Evolutionary conservation across 2,888 invertebrate genomes (phyloP), one percentile per base, ranked within the genome.

Genomic region (Dicranocentrus wangi): DNA sequence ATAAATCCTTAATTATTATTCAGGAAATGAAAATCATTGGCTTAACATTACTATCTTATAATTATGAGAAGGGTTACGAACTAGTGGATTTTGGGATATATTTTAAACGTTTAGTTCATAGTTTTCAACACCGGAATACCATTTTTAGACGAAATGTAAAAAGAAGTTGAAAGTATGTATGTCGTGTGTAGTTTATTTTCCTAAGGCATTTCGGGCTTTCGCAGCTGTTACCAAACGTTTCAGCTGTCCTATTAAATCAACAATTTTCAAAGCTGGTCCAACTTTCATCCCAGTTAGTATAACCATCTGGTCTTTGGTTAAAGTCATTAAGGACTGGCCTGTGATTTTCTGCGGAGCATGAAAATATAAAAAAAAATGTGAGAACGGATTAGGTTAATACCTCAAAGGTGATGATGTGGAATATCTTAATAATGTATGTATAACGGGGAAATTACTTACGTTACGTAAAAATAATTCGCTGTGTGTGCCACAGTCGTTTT

Each of bases 221-320:
- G 82, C 80, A 10, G 93, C 92, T 83, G 93, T 93, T 89, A 93
- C 93, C 83, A 94, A 93, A 91, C 95, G 94, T 90, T 95, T 96
- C 90, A 97, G 91, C 88, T 96, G 95, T 88, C 96, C 95, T 88
- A 98, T 95, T 85, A 98, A 92, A 90, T 97, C 96, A 88, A 92
- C 94, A 87, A 98, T 96, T 91, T 97, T 97, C 81, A 98, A 89
- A 19, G 97, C 96, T 7, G 97, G 97, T 1, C 97, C 97, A 80
- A 98, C 96, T 91, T 97, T 97, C 92, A 95, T 96, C 86, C 95
- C 94, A 25, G 96, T 93, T 83, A 96, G 90, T 87, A 94, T 94
- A 87, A 97, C 93, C 84, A 98, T 94, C 90, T 97, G 94, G 88
- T 97, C 96, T 90, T 97, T 96, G 66, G 93, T 93, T 80, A 98